Evolutionary conservation across 1,140 invertebrate species (phyloP).

Genomic region (Drosophila ohnishii): DNA sequence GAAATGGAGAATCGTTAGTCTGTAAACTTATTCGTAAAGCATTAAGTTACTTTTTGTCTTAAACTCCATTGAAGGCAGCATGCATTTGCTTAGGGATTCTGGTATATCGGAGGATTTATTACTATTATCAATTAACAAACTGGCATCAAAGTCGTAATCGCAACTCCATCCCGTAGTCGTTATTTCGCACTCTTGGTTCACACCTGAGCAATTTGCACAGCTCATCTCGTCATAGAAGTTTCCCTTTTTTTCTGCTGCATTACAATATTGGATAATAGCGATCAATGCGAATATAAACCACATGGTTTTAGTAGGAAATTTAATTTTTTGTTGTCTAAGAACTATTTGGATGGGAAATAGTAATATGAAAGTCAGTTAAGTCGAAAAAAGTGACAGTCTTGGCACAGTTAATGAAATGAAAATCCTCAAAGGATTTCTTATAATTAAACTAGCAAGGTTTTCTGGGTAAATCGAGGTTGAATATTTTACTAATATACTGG

Average conservation of each 20-base stretch:
- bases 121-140: background rate
- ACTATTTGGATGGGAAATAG: background rate
- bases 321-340: background rate
- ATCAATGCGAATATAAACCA: background rate
- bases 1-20: background rate
- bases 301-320: background rate
- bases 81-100: background rate
- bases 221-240: slow-evolving; percentile 6
- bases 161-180: slow-evolving; percentile 6
- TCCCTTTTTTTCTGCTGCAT: no score
- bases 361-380: background rate
- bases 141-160: background rate
- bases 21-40: background rate
- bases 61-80: slow-evolving; percentile 8
- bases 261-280: background rate
- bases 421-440: background rate
- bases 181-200: background rate
- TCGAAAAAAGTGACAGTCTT: background rate
- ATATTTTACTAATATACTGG: background rate
- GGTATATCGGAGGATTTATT: slow-evolving; percentile 2
- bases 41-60: background rate
- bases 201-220: slow-evolving; percentile 6
- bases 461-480: background rate
- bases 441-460: background rate
- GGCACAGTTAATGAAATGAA: background rate